These are phyloP conservation scores for Dreissena rostriformis DNA, from an alignment of 1,140 invertebrate genomes.

Conservation along the genomic window DNA sequence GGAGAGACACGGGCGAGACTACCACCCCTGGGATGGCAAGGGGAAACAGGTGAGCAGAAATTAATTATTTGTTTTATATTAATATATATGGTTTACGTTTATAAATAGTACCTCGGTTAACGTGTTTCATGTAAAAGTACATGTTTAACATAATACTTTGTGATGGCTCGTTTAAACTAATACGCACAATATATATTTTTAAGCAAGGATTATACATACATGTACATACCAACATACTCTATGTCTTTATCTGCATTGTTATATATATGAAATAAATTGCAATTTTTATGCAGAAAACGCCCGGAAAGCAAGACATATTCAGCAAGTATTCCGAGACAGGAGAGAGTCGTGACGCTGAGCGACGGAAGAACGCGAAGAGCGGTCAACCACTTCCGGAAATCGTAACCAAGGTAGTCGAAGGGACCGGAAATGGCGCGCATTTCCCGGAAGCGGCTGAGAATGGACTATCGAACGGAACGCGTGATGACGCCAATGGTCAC, in stretches of 20 bases:
- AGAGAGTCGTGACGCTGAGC: constrained; percentile 44
- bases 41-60: neutral
- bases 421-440: neutral
- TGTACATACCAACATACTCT: too few relatives aligned
- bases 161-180: too few relatives aligned
- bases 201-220: too few relatives aligned
- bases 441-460: constrained; percentile 25
- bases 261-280: too few relatives aligned
- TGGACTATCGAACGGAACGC: neutral
- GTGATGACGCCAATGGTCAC: neutral
- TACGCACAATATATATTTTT: too few relatives aligned
- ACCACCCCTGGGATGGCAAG: constrained; percentile 46
- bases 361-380: neutral
- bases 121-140: too few relatives aligned
- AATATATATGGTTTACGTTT: too few relatives aligned
- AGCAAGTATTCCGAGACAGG: constrained; percentile 67
- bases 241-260: too few relatives aligned
- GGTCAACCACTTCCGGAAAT: constrained; percentile 5
- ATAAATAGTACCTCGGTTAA: too few relatives aligned
- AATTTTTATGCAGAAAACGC: constrained; percentile 34
- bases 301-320: constrained; percentile 53
- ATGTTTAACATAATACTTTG: too few relatives aligned
- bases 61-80: neutral
- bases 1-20: constrained; percentile 24
- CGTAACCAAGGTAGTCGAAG: neutral